These are phyloP conservation scores for Caenorhabditis angaria DNA, from an alignment of 2,888 invertebrate genomes.

Conservation along the genomic window DNA sequence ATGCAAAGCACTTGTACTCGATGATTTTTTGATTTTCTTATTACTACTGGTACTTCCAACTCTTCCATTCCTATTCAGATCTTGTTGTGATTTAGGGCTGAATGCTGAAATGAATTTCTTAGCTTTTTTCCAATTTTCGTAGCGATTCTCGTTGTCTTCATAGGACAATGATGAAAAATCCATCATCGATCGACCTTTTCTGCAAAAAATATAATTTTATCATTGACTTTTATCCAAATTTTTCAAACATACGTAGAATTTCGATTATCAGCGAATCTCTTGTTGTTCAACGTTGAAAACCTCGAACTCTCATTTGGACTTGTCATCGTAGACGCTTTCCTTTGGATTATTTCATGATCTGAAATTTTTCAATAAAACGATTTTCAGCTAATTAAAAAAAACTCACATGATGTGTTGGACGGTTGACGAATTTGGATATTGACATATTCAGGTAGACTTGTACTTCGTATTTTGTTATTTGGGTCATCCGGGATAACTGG, in stretches of 20 bases:
- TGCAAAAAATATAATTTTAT: constrained; percentile 8
- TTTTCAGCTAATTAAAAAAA: background rate
- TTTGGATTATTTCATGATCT: constrained; percentile 29
- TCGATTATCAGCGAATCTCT: background rate
- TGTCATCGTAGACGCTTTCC: constrained; percentile 40
- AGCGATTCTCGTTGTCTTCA: constrained; percentile 30
- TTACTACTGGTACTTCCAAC: background rate
- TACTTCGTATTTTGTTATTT: constrained; percentile 29
- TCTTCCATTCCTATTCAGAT: constrained; percentile 28
- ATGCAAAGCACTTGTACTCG: constrained; percentile 45
- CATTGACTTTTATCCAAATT: background rate
- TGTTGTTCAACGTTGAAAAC: constrained; percentile 24
- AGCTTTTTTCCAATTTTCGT: constrained; percentile 50
- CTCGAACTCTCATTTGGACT: constrained; percentile 22
- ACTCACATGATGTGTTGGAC: constrained; percentile 1
- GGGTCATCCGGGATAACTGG: background rate
- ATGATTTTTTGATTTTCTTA: constrained; percentile 35
- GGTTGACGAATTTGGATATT: constrained; percentile 27
- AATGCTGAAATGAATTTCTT: constrained; percentile 56
- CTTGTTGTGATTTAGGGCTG: constrained; percentile 48
- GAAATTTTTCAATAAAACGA: background rate
- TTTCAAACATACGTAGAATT: constrained; percentile 3
- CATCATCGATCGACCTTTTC: constrained; percentile 48
- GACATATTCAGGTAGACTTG: constrained; percentile 44
- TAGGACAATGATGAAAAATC: constrained; percentile 40